Conservation (phyloP, 2,113 vertebrate species). For the Menura novaehollandiae region DNA sequence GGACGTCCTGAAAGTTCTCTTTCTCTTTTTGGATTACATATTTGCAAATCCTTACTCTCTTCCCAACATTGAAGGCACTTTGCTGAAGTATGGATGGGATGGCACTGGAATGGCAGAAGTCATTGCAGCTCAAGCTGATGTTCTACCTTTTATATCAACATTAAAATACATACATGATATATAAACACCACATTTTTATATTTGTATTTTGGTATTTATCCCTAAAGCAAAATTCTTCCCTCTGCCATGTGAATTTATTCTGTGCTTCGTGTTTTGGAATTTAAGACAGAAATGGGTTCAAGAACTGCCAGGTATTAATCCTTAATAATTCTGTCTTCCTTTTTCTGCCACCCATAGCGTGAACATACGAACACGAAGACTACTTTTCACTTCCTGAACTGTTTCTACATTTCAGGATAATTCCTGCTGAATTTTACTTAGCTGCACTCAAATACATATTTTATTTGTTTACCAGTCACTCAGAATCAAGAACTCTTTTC, state of each 20-base stretch:
- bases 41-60: not conserved
- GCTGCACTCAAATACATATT: not conserved
- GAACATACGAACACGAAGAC: not conserved
- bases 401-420: not conserved
- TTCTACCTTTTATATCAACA: not conserved
- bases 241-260: not conserved
- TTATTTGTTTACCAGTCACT: not conserved
- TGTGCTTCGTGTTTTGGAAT: not conserved
- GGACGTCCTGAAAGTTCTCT: not conserved
- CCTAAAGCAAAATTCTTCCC: not conserved
- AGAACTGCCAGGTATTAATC: not conserved
- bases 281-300: not conserved
- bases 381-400: not conserved
- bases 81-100: accelerated
- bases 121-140: not conserved
- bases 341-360: not conserved
- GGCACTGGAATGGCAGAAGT: not conserved
- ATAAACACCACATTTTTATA: not conserved
- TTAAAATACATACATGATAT: not conserved
- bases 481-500: not conserved
- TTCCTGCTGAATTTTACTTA: not conserved
- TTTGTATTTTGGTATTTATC: not conserved
- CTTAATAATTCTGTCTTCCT: not conserved
- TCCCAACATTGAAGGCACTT: not conserved
- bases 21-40: not conserved